Base-by-base conservation (phyloP, 2,888 invertebrate genomes). In the Sussaba pulchella region DNA sequence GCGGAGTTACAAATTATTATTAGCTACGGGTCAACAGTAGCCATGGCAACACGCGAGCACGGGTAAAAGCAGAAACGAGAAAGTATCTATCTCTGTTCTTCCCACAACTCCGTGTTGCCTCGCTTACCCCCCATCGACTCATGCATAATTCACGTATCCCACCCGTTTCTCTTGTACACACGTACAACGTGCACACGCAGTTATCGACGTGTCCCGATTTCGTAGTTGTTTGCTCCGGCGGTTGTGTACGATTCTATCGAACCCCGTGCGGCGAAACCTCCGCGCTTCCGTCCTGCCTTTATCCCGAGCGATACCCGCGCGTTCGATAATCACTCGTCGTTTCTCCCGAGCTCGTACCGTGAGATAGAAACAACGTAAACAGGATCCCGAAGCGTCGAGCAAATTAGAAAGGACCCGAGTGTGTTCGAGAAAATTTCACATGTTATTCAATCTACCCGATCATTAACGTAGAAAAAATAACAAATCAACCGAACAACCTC, bases 161-260 rank as follows among this genome's bases (percentile, higher is more conserved):
- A 54, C 59, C 75, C 67, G 54, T 67, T 61, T 59, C 61, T 78
- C 70, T 74, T 73, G 71, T 43, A 82, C 77, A 81, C 77, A 73
- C 73, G 69, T 41, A 69, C 73, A 66, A n/a, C 64, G 47, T 64
- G 47, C 17, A 57, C 41, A 75, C 50, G 73, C 52, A 63, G 73
- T 84, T 82, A 84, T 84, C 83, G 83, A 84, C 83, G 83, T 83
- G 84, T 81, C 77, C 84, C 83, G 81, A 79, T 84, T 84, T 78
- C 83, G 71, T 78, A 83, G 83, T 83, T 82, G 80, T 81, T 77
- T 78, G 81, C 83, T 69, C 64, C 76, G 81, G 72, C 75, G 76
- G 67, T 81, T 76, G 76, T 81, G 76, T 81, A 81, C 80, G 81
- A 81, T 81, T 81, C 81, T 77, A 81, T 77, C 77, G 70, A 73